These are phyloP conservation scores for Campoletis raptor DNA, from an alignment of 2,888 invertebrate species.

Conservation along the genomic window DNA sequence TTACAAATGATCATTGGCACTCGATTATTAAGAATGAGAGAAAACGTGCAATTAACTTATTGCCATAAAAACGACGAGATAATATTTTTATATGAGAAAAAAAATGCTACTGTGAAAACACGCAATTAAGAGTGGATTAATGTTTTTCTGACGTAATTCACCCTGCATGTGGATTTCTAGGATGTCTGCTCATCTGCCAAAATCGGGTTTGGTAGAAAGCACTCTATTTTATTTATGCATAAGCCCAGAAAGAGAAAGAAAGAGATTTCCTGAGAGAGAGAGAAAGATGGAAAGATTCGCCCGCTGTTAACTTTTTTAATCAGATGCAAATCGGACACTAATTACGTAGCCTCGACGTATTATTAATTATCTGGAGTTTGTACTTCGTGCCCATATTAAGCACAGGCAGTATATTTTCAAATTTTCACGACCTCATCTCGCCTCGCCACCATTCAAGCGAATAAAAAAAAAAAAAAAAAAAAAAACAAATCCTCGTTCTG, in stretches of 20 bases:
- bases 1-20: neutral
- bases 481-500: slow-evolving; percentile 24
- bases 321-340: slow-evolving; percentile 80
- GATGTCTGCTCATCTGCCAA: slow-evolving; percentile 36
- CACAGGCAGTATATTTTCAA: slow-evolving; percentile 43
- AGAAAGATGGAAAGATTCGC: slow-evolving; percentile 42
- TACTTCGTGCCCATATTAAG: slow-evolving; percentile 18
- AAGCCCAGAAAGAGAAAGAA: neutral
- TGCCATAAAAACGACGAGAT: slow-evolving; percentile 12
- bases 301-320: slow-evolving; percentile 78
- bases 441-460: slow-evolving; percentile 6
- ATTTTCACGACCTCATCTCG: slow-evolving; percentile 39
- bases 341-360: slow-evolving; percentile 77
- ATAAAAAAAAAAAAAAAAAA: slow-evolving; percentile 30
- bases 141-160: slow-evolving; percentile 42
- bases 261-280: slow-evolving; percentile 21
- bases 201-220: slow-evolving; percentile 65
- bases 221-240: slow-evolving; percentile 40
- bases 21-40: neutral
- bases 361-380: slow-evolving; percentile 76
- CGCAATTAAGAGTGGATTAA: slow-evolving; percentile 53
- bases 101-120: slow-evolving; percentile 35
- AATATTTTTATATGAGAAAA: slow-evolving; percentile 4
- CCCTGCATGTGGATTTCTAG: slow-evolving; percentile 33
- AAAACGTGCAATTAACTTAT: neutral